Base-by-base conservation (phyloP, 2,113 vertebrate genomes). In the Cebus imitator region DNA sequence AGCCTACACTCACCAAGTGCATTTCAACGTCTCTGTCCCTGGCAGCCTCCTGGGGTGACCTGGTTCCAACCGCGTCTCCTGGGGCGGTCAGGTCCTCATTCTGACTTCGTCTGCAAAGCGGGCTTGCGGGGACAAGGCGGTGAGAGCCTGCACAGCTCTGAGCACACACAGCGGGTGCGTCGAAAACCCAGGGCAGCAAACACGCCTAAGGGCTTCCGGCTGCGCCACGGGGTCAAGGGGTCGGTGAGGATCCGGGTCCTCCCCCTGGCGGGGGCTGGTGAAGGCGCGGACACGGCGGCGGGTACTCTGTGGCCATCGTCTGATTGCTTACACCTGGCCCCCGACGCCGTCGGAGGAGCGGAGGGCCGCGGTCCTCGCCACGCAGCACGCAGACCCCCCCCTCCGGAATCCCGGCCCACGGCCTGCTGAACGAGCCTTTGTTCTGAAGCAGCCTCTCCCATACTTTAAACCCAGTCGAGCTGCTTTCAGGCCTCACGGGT, bases 371-470 rank as follows among this genome's bases (percentile, higher is more conserved):
- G 13, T 73, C 73, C 75, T 48, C 14, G 43, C 23, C 3, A 3
- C 70, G 27, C 7, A 25, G 25, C 72, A 5, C 7, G 1, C 48
- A 21, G 45, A 57, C 2, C 3, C 50, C 21, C 27, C 30, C 14
- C 30, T 35, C 0, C 43, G 43, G 43, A 43, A 43, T 40, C 2
- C 37, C 37, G 37, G 37, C 37, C 37, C 37, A 3, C 37, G 37
- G 37, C 37, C 37, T 40, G 37, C 37, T 40, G 37, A 40, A 0
- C 0, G 0, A 20, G 55, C 1, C 0, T 91, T 35, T 16, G 48
- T 1, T 43, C 83, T 37, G 18, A 3, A 48, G 23, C 30, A 4
- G 18, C 35, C 0, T 75, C 4, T 52, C 12, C 30, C 8, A 40
- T 40, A 6, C 32, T 6, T 20, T 23, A 43, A 43, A 82, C 58